Conservation (phyloP, 2,113 vertebrate species). For the Poeciliopsis prolifica region DNA sequence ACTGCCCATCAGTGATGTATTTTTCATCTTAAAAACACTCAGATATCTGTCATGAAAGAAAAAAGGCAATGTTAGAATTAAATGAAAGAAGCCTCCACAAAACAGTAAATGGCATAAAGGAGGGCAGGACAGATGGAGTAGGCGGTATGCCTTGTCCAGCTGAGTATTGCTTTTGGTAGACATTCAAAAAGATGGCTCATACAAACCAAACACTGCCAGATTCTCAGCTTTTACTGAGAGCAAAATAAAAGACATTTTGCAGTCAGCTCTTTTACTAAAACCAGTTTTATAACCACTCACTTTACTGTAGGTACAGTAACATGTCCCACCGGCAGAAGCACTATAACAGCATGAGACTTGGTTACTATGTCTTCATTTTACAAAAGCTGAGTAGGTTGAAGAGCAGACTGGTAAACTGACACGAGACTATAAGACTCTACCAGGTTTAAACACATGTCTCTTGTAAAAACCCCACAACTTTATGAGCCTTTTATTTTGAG, state of each 20-base stretch:
- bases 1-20: background rate
- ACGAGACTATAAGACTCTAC: constrained; percentile 16
- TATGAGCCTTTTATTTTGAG: background rate
- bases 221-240: constrained; percentile 32
- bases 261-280: constrained; percentile 6
- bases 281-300: constrained; percentile 7
- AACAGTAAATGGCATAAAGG: constrained; percentile 48
- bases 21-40: background rate
- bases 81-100: constrained; percentile 35
- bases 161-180: constrained; percentile 57
- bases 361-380: constrained; percentile 48
- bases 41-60: constrained; percentile 8
- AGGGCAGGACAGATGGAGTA: constrained; percentile 65
- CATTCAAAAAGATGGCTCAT: constrained; percentile 66
- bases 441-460: constrained; percentile 19
- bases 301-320: constrained; percentile 7
- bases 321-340: constrained; percentile 9
- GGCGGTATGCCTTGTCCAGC: constrained; percentile 54
- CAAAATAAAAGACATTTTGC: constrained; percentile 11
- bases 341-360: constrained; percentile 9
- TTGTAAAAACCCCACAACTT: background rate
- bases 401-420: constrained; percentile 40
- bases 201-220: constrained; percentile 37
- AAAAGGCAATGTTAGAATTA: constrained; percentile 6
- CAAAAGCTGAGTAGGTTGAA: constrained; percentile 16